Percentiles rank a stretch among this genome's conserved stretches.
Conservation (phyloP, 1,140 invertebrate genomes). For the Teleopsis dalmanni region DNA sequence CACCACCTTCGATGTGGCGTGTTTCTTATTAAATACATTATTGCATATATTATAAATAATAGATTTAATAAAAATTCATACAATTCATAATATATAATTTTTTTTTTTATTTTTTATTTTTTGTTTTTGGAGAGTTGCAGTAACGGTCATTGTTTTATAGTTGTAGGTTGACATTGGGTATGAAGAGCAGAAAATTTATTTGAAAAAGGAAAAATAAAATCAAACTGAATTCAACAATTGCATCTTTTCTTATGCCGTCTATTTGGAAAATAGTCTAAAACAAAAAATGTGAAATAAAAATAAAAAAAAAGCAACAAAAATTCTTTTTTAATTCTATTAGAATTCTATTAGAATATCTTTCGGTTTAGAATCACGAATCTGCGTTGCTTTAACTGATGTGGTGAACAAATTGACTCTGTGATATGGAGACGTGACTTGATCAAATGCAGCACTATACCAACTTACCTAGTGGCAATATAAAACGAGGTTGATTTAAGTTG, state of each 20-base stretch:
- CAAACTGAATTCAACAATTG: constrained; percentile 29
- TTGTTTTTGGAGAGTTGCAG: neutral
- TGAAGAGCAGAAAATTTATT: constrained; percentile 8
- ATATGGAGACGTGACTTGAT: too few relatives aligned
- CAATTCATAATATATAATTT: neutral
- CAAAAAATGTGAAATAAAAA: constrained; percentile 7
- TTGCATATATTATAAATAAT: neutral
- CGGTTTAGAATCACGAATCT: too few relatives aligned
- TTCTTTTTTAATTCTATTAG: too few relatives aligned
- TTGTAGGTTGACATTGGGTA: neutral
- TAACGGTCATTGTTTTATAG: neutral
- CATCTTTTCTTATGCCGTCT: constrained; percentile 35
- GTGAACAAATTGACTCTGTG: too few relatives aligned
- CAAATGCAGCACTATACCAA: constrained; percentile 11
- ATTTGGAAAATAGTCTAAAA: constrained; percentile 44
- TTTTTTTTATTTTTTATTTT: neutral
- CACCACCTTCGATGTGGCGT: constrained; percentile 38
- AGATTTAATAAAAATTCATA: neutral
- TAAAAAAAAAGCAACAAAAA: too few relatives aligned
- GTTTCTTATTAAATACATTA: constrained; percentile 21
- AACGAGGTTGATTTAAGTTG: constrained; percentile 25
- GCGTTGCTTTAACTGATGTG: too few relatives aligned
- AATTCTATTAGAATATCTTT: too few relatives aligned
- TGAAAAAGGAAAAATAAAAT: constrained; percentile 14
- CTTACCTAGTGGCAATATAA: constrained; percentile 42